Evolutionary conservation across 2,113 vertebrate species (phyloP).

Genomic region (Rhipidura dahli): DNA sequence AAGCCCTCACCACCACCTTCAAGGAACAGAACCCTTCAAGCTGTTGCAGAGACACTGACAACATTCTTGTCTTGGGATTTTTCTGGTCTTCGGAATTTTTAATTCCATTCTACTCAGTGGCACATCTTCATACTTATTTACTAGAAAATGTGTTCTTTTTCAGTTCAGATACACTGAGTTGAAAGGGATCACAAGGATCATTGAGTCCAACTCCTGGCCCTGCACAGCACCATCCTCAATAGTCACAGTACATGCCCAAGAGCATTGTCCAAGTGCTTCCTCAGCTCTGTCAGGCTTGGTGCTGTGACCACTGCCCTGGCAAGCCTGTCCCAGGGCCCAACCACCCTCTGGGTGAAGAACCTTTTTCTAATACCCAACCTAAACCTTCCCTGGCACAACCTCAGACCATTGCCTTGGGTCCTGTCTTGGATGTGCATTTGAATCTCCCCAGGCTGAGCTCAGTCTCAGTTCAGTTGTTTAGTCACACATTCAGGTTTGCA

Average conservation of each 20-base stretch:
- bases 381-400: not conserved
- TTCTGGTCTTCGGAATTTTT: not conserved
- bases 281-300: not conserved
- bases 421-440: not conserved
- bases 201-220: not conserved
- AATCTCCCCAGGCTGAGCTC: not conserved
- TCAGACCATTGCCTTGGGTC: not conserved
- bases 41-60: not conserved
- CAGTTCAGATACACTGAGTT: not conserved
- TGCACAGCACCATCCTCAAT: not conserved
- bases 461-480: not conserved
- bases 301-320: not conserved
- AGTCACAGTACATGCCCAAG: rapidly evolving
- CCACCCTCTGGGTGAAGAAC: not conserved
- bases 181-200: not conserved
- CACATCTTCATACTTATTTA: not conserved
- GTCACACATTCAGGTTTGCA: not conserved
- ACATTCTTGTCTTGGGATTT: not conserved
- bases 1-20: not conserved
- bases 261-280: not conserved
- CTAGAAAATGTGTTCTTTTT: not conserved
- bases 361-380: not conserved
- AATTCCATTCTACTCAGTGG: not conserved
- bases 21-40: not conserved
- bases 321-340: not conserved